Percentiles rank a stretch among this genome's conserved stretches.
These are phyloP conservation scores for Drosophila oshimai DNA, from an alignment of 1,140 invertebrate species.

Conservation along the genomic window DNA sequence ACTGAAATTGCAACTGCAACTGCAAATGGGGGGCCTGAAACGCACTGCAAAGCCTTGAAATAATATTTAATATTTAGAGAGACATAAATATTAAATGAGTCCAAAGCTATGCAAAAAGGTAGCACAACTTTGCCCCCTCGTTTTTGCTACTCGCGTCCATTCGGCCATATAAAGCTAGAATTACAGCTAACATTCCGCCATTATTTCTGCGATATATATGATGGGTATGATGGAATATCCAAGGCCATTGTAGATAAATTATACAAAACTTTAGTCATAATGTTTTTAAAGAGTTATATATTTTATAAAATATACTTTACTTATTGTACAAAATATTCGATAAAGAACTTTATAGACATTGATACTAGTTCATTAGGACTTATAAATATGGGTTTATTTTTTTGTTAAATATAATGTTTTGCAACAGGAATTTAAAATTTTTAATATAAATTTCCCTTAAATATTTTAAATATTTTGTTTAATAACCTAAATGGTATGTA, in stretches of 20 bases:
- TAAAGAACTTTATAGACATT: too few relatives aligned
- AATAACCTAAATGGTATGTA: not conserved
- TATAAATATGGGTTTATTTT: too few relatives aligned
- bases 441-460: not conserved
- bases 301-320: too few relatives aligned
- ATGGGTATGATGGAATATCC: conserved; percentile 26
- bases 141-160: not conserved
- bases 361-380: too few relatives aligned
- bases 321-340: too few relatives aligned
- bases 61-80: conserved; percentile 83
- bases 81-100: conserved; percentile 83
- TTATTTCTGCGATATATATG: conserved; percentile 20
- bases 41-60: conserved; percentile 80
- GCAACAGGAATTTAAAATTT: too few relatives aligned
- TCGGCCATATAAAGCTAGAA: conserved; percentile 60
- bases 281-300: too few relatives aligned
- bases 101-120: conserved; percentile 80
- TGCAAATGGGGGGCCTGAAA: not conserved
- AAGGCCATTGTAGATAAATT: too few relatives aligned
- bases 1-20: conserved; percentile 23
- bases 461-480: not conserved
- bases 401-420: too few relatives aligned
- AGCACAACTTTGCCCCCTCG: conserved; percentile 45
- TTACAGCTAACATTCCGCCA: conserved; percentile 76
- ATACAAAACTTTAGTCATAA: too few relatives aligned